Percentiles rank a stretch among this genome's conserved stretches.
These are phyloP conservation scores for Trichogramma dendrolimi DNA, from an alignment of 2,888 invertebrate genomes.

Conservation along the genomic window DNA sequence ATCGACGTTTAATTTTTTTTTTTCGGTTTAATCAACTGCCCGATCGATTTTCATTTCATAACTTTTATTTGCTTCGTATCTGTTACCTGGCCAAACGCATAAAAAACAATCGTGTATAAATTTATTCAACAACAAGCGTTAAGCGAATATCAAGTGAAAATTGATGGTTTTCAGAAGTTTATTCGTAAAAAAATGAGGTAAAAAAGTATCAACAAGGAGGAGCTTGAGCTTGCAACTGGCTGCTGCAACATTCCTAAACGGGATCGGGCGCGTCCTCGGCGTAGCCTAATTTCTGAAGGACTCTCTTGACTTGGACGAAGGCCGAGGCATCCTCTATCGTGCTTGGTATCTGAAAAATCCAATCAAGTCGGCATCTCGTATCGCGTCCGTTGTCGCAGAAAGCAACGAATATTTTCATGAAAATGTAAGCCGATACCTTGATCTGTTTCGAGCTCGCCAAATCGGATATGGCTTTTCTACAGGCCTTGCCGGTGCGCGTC, in stretches of 20 bases:
- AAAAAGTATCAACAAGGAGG: too few species aligned
- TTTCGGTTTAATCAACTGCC: too few species aligned
- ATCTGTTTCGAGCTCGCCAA: constrained; percentile 77
- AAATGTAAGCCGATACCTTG: constrained; percentile 56
- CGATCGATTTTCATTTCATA: too few species aligned
- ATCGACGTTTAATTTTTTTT: too few species aligned
- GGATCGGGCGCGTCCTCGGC: constrained; percentile 71
- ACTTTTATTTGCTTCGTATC: too few species aligned
- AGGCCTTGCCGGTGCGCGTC: constrained; percentile 80
- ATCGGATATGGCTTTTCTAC: constrained; percentile 79
- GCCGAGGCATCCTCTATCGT: constrained; percentile 85
- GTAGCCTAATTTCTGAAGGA: constrained; percentile 72
- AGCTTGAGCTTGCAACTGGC: too few species aligned
- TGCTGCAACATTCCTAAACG: constrained; percentile 35
- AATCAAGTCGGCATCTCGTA: neutral
- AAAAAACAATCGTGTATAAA: too few species aligned
- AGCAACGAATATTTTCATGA: neutral
- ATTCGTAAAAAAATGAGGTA: too few species aligned
- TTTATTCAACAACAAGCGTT: too few species aligned
- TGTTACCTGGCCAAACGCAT: too few species aligned
- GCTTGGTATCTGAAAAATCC: constrained; percentile 62
- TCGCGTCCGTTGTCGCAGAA: neutral
- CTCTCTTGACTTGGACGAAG: constrained; percentile 72
- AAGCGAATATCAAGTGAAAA: too few species aligned
- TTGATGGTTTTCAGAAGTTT: too few species aligned